Evolutionary conservation across 2,797 vertebrate species (phyloP), one percentile per base, ranked within the genome.

Genomic region (Dermochelys coriacea): DNA sequence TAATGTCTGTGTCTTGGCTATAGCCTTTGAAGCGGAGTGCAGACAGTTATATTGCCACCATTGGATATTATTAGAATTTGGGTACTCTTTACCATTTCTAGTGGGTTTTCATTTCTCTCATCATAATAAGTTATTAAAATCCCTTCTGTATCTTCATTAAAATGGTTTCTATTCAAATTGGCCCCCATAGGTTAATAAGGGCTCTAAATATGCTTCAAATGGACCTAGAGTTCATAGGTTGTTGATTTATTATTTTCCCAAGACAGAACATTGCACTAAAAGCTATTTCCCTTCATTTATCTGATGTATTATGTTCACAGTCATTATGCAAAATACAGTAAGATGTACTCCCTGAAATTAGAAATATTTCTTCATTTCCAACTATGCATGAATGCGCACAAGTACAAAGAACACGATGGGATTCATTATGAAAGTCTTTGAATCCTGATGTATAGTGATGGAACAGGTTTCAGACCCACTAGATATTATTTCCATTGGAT

Each of bases 181-280:
- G 82, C 74, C 85, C 90, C 90, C 85, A 11, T 87, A 93, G 96
- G 95, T 97, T 96, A 97, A 97, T 93, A 85, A 96, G 91, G 82
- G 87, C 88, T 95, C 95, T 96, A 96, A 96, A 97, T 95, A 96
- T 0, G 54, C 80, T 96, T 93, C 89, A 94, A 95, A 97, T 97
- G 92, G 92, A 95, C 93, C 83, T 78, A 34, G 91, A 91, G 96
- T 97, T 97, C 96, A 97, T 93, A 95, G 92, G 94, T 92, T 96
- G 93, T 93, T 96, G 95, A 96, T 97, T 97, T 94, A 97, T 96
- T 97, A 96, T 97, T 97, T 97, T 96, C 93, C 91, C 5, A 1
- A 97, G 97, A 96, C 90, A 95, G 94, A 96, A 86, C 84, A 95
- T 71, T 37, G 12, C 94, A 93, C 86, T 97, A 95, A 97, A 97